Percentiles rank a stretch among this genome's conserved stretches.
phyloP scores from a whole-genome alignment of 1,140 invertebrate species.

The Anastrepha obliqua region DNA sequence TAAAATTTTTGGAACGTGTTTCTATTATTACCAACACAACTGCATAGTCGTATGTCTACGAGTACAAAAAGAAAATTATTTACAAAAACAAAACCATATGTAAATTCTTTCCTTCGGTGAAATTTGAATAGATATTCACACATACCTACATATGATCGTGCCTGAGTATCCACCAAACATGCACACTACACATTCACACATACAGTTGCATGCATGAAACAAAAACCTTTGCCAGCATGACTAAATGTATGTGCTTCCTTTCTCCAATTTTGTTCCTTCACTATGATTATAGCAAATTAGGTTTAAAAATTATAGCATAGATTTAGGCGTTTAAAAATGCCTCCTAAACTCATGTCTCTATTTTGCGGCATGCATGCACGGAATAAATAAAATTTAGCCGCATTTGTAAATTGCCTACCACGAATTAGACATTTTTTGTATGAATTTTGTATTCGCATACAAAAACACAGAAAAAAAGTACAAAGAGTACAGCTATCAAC shows the following conservation, averaged over 20 bases:
- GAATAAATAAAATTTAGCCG: slow-evolving; percentile 24
- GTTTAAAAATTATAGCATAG: slow-evolving; percentile 55
- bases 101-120: too few species aligned
- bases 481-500: too few species aligned
- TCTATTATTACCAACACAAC: too few species aligned
- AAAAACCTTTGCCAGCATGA: background rate
- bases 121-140: too few species aligned
- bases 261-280: background rate
- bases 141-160: background rate
- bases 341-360: background rate
- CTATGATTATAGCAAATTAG: slow-evolving; percentile 52
- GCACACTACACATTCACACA: too few species aligned
- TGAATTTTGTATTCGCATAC: background rate
- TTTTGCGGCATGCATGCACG: background rate
- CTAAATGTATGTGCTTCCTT: background rate
- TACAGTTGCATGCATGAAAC: too few species aligned
- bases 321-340: slow-evolving; percentile 48
- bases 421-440: background rate
- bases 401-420: slow-evolving; percentile 14
- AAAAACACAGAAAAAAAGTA: background rate
- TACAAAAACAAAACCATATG: too few species aligned
- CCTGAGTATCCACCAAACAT: background rate
- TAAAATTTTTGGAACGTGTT: too few species aligned
- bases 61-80: too few species aligned
- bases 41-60: too few species aligned